Percentiles rank a stretch among this genome's conserved stretches.
Evolutionary conservation across 2,113 vertebrate genomes (phyloP).

Genomic region (Neotoma lepida): DNA sequence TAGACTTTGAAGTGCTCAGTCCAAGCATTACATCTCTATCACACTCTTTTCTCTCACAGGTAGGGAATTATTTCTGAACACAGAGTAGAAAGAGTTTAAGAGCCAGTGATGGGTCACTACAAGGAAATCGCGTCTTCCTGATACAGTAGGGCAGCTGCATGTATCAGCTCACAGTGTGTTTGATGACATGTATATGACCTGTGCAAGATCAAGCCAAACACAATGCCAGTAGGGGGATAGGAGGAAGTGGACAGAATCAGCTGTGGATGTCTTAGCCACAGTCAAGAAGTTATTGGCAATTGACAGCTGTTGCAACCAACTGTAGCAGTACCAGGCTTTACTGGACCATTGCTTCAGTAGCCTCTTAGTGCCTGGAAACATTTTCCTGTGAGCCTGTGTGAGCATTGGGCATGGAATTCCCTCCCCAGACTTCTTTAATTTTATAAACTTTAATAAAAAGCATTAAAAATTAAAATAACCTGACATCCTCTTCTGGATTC

Average conservation of each 20-base stretch:
- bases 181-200: not conserved
- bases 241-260: not conserved
- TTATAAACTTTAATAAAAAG: not conserved
- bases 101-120: not conserved
- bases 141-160: not conserved
- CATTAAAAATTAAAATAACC: not conserved
- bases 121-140: not conserved
- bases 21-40: not conserved
- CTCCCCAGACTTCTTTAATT: not conserved
- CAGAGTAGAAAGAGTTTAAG: not conserved
- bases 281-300: not conserved
- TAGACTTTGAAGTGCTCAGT: not conserved
- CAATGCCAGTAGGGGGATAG: not conserved
- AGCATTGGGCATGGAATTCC: not conserved
- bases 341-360: not conserved
- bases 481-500: not conserved
- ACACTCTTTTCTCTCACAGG: not conserved
- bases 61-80: not conserved
- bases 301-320: not conserved
- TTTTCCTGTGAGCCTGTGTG: not conserved
- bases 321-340: not conserved
- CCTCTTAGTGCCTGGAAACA: not conserved
- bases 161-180: not conserved
- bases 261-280: not conserved
- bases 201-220: not conserved